Evolutionary conservation across 2,888 invertebrate species (phyloP), one percentile per base, ranked within the genome.

Genomic region (Microctonus aethiopoides): DNA sequence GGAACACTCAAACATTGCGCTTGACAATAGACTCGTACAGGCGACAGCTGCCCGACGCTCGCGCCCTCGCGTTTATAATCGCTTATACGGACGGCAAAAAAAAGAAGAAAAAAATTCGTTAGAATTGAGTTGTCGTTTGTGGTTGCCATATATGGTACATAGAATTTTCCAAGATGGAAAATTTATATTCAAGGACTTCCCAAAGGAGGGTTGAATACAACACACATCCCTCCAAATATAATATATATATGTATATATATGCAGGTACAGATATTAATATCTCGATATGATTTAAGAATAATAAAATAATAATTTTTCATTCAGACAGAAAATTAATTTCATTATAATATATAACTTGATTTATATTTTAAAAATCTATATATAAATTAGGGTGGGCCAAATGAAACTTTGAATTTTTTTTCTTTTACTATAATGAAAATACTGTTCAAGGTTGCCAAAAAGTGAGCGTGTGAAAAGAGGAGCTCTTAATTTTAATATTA

Each of bases 11-110:
- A 84, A 84, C 85, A 82, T 83, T 77, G 79, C 46, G 46, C 76
- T 76, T 79, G 82, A 85, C 86, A 86, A 86, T 84, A 78, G 84
- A 78, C 75, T 78, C 79, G 79, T 73, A 83, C 80, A 79, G 80
- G 79, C 85, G 84, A 85, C 85, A 85, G 85, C 85, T 85, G 86
- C 82, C 83, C 79, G 77, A 83, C 85, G 81, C 75, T 80, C 75
- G 75, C 77, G 73, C 72, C 67, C 65, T 65, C 84, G 81, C 74
- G 78, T 74, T 74, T 74, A n/a, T n/a, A 73, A 72, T 73, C 73
- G 69, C 74, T 68, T 67, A n/a, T n/a, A n/a, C n/a, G 61, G 46
- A 46, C 46, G 46, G 46, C 26, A 41, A 54, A 72, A 64, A 60
- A 68, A 67, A 54, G 59, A 46, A 68, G 66, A 68, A 71, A 64